phyloP scores from a whole-genome alignment of 2,113 vertebrate species.

The Rallus limicola region DNA sequence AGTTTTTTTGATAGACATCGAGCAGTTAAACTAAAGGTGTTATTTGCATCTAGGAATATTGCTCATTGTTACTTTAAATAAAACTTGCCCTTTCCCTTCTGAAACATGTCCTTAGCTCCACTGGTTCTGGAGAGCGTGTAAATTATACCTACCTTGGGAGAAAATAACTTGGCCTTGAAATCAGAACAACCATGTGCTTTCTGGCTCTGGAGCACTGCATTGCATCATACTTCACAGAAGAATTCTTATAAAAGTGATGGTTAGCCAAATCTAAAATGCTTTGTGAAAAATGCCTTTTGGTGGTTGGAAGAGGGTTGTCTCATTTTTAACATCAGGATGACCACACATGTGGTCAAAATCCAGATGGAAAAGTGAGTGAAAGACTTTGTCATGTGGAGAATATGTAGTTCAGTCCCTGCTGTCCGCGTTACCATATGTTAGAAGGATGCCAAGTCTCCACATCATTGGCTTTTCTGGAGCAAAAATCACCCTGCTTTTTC shows the following conservation, averaged over 20 bases:
- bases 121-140: background rate
- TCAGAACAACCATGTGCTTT: background rate
- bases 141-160: slow-evolving; percentile 18
- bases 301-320: background rate
- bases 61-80: background rate
- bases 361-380: background rate
- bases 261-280: slow-evolving; percentile 1
- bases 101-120: background rate
- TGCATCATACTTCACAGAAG: slow-evolving; percentile 17
- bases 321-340: background rate
- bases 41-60: background rate
- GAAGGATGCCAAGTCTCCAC: background rate
- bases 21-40: background rate
- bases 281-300: background rate
- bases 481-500: background rate
- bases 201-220: slow-evolving; percentile 2
- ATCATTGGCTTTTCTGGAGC: background rate
- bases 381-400: background rate
- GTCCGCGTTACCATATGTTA: background rate
- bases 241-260: background rate
- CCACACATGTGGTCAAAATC: background rate
- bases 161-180: slow-evolving; percentile 31
- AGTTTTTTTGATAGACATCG: background rate
- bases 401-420: background rate
- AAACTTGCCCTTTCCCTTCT: background rate